Conservation (phyloP, 2,888 invertebrate genomes). For the Drosophila anceps region DNA sequence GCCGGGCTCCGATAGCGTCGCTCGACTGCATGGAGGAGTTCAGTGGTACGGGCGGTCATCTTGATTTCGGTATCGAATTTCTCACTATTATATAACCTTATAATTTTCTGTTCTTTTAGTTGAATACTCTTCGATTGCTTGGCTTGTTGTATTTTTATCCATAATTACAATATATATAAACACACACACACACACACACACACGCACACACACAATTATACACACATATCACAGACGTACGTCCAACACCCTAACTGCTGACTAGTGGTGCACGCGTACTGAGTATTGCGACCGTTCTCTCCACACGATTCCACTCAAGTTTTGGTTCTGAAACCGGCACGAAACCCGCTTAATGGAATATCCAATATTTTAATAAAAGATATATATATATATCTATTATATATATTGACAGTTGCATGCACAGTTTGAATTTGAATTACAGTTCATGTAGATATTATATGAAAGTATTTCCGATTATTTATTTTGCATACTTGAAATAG, state of each 20-base stretch:
- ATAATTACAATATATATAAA: slow-evolving; percentile 1
- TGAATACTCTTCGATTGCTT: slow-evolving; percentile 56
- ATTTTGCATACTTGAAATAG: neutral
- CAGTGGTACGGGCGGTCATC: slow-evolving; percentile 88
- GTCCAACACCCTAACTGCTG: slow-evolving; percentile 6
- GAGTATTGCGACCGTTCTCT: neutral
- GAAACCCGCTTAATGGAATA: neutral
- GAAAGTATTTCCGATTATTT: neutral
- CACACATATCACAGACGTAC: slow-evolving; percentile 18
- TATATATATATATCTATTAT: neutral
- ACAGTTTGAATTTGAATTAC: neutral
- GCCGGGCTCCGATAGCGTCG: slow-evolving; percentile 96
- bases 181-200: slow-evolving; percentile 32
- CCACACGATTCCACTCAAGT: slow-evolving; percentile 2
- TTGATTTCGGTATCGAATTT: slow-evolving; percentile 86
- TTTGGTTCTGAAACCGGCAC: slow-evolving; percentile 13
- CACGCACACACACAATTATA: slow-evolving; percentile 25
- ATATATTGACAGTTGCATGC: slow-evolving; percentile 12
- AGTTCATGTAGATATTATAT: neutral
- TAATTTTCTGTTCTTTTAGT: slow-evolving; percentile 67
- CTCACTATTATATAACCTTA: slow-evolving; percentile 78
- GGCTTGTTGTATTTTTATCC: slow-evolving; percentile 43
- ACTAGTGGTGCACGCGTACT: slow-evolving; percentile 4
- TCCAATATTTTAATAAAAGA: neutral
- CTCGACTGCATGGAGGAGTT: slow-evolving; percentile 98